Conservation (phyloP, 2,797 vertebrate species). For the Thunnus albacares region DNA sequence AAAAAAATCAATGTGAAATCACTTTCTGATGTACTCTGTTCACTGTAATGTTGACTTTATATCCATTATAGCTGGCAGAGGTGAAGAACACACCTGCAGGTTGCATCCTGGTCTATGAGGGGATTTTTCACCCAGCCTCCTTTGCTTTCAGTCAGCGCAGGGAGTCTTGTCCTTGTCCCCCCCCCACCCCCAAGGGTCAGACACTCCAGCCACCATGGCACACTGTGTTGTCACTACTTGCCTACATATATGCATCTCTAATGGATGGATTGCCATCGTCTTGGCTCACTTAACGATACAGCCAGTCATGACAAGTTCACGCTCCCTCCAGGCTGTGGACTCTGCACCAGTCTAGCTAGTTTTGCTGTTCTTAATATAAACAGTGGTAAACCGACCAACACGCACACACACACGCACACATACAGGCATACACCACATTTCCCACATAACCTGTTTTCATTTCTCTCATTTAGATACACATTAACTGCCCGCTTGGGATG, state of each 20-base stretch:
- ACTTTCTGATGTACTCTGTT: conserved; percentile 1
- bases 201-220: conserved; percentile 39
- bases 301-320: conserved; percentile 76
- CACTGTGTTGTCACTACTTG: conserved; percentile 39
- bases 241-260: not conserved
- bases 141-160: conserved; percentile 24
- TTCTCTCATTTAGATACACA: conserved; percentile 51
- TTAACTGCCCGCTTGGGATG: conserved; percentile 23
- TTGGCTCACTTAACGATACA: conserved; percentile 54
- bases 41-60: conserved; percentile 5
- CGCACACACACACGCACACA: conserved; percentile 33
- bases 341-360: conserved; percentile 81
- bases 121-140: conserved; percentile 15
- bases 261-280: conserved; percentile 47
- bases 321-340: conserved; percentile 70
- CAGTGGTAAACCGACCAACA: conserved; percentile 70
- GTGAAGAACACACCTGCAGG: conserved; percentile 17
- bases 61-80: conserved; percentile 2
- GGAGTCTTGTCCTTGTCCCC: conserved; percentile 53
- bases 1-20: conserved; percentile 18
- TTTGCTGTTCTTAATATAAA: conserved; percentile 78
- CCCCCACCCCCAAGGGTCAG: conserved; percentile 26
- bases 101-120: conserved; percentile 34
- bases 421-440: too few species aligned
- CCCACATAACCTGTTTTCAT: conserved; percentile 63